phyloP scores from a whole-genome alignment of 2,888 invertebrate species.

The Drosophila merina region DNA sequence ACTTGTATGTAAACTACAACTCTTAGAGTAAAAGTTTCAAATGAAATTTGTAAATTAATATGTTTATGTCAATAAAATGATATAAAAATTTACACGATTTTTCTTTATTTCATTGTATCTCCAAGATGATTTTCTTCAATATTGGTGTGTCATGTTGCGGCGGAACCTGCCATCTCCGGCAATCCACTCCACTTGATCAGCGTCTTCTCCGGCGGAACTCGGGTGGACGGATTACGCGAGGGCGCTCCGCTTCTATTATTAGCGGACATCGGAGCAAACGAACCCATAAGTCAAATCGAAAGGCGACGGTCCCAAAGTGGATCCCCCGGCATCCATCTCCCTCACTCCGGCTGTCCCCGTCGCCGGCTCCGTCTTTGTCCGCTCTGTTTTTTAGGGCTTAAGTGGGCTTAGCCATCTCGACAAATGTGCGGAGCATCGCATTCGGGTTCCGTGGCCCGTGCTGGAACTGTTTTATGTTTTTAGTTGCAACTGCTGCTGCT shows the following conservation, averaged over 20 bases:
- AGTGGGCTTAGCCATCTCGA: conserved; percentile 78
- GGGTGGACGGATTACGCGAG: conserved; percentile 47
- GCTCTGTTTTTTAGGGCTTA: conserved; percentile 80
- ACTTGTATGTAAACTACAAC: too few species aligned
- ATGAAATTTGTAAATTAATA: too few species aligned
- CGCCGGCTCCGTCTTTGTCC: conserved; percentile 36
- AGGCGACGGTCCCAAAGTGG: conserved; percentile 44
- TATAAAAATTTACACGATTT: background rate
- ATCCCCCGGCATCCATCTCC: conserved; percentile 19
- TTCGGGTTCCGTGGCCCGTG: conserved; percentile 46
- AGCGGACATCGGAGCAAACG: conserved; percentile 75
- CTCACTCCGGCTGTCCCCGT: conserved; percentile 6
- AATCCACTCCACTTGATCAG: conserved; percentile 54
- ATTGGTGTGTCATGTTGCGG: conserved; percentile 36
- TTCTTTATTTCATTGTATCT: background rate
- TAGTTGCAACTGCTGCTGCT: conserved; percentile 60
- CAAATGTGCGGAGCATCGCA: conserved; percentile 70
- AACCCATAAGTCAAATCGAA: conserved; percentile 83
- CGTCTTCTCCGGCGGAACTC: conserved; percentile 25
- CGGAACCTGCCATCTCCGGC: conserved; percentile 44
- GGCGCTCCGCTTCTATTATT: conserved; percentile 60
- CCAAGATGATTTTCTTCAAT: conserved; percentile 11
- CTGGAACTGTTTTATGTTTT: conserved; percentile 68
- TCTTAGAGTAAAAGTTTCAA: too few species aligned
- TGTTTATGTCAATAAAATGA: background rate